Conservation (phyloP, 2,113 vertebrate species). For the Notarius quadriscutis region DNA sequence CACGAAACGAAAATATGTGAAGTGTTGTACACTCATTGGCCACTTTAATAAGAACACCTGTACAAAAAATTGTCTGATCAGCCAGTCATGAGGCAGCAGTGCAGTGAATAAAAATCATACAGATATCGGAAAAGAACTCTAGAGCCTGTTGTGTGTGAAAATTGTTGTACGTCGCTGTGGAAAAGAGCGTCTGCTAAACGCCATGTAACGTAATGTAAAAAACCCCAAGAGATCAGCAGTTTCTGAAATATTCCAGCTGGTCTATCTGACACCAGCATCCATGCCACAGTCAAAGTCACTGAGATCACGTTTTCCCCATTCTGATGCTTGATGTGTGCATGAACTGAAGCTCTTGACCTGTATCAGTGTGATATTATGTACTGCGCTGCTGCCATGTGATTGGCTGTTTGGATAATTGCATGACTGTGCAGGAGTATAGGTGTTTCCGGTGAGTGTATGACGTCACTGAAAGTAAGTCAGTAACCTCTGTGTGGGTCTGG, state of each 20-base stretch:
- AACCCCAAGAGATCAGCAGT: not conserved
- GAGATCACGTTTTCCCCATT: not conserved
- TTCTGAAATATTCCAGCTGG: not conserved
- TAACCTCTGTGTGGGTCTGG: not conserved
- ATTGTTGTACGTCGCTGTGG: no score
- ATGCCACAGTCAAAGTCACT: not conserved
- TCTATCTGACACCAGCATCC: not conserved
- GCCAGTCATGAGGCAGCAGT: not conserved
- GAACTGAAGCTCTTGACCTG: not conserved
- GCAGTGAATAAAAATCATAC: not conserved
- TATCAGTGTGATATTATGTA: not conserved
- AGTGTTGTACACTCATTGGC: not conserved
- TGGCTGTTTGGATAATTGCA: not conserved
- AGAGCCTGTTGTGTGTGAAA: not conserved
- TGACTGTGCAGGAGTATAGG: not conserved
- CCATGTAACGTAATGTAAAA: no score
- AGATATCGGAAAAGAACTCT: not conserved
- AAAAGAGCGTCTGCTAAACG: no score
- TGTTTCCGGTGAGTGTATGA: not conserved
- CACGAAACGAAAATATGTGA: not conserved
- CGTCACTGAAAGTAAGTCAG: not conserved
- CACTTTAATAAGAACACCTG: not conserved
- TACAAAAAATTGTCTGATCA: not conserved
- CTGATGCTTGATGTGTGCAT: not conserved
- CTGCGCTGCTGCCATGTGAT: not conserved